Percentiles rank a stretch among this genome's conserved stretches.
phyloP scores from a whole-genome alignment of 2,797 vertebrate genomes.

The Xenentodon cancila region DNA sequence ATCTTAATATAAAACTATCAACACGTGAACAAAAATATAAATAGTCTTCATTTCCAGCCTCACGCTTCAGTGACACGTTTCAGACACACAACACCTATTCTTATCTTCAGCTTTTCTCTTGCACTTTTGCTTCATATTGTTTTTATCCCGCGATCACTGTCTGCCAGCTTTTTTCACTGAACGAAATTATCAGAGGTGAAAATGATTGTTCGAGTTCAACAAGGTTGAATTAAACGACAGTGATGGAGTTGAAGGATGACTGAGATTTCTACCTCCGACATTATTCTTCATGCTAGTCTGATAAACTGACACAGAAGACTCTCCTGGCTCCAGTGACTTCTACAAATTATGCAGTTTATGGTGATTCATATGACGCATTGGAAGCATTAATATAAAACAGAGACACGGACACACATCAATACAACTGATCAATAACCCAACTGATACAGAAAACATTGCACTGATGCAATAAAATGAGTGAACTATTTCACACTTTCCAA shows the following conservation, averaged over 20 bases:
- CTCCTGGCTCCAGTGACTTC: slow-evolving; percentile 16
- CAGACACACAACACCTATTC: not conserved
- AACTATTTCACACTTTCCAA: not conserved
- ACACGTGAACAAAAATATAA: slow-evolving; percentile 6
- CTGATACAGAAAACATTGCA: not conserved
- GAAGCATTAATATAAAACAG: slow-evolving; percentile 19
- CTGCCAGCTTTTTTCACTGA: slow-evolving; percentile 43
- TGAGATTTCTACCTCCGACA: slow-evolving; percentile 40
- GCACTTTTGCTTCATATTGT: slow-evolving; percentile 34
- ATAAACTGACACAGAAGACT: slow-evolving; percentile 32
- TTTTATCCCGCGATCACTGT: slow-evolving; percentile 50
- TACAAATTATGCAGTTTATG: slow-evolving; percentile 22
- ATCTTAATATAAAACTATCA: not conserved
- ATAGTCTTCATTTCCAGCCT: slow-evolving; percentile 2
- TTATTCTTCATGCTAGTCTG: slow-evolving; percentile 31
- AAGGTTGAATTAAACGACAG: slow-evolving; percentile 53
- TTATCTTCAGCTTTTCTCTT: slow-evolving; percentile 17
- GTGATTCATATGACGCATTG: slow-evolving; percentile 28
- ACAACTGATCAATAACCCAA: slow-evolving; percentile 12
- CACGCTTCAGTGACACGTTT: slow-evolving; percentile 3
- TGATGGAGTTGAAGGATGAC: slow-evolving; percentile 51
- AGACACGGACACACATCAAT: slow-evolving; percentile 11
- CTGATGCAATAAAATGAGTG: not conserved
- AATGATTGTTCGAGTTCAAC: slow-evolving; percentile 54
- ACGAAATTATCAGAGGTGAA: slow-evolving; percentile 62